These are phyloP conservation scores for Brachionus calyciflorus DNA, from an alignment of 1,140 invertebrate species.

Conservation along the genomic window DNA sequence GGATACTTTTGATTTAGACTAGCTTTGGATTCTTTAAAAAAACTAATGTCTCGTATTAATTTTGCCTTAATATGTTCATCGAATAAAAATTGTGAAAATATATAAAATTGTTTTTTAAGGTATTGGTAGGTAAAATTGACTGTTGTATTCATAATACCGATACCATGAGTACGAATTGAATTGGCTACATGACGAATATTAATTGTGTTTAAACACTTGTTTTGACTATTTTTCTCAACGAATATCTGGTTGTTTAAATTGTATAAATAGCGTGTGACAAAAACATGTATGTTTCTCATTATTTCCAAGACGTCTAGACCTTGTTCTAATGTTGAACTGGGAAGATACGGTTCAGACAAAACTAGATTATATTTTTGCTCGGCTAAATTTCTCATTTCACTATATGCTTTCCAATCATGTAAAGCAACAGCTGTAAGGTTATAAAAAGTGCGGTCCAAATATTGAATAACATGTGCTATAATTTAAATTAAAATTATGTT, in stretches of 20 bases:
- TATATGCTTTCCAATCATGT: constrained; percentile 95
- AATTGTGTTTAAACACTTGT: constrained; percentile 92
- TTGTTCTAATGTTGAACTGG: constrained; percentile 91
- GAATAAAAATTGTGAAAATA: constrained; percentile 94
- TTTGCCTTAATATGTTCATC: constrained; percentile 97
- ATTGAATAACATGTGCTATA: constrained; percentile 75
- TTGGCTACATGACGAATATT: constrained; percentile 92
- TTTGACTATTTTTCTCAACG: constrained; percentile 82
- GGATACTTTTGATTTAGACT: constrained; percentile 65
- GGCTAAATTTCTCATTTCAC: constrained; percentile 89
- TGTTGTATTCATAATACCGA: constrained; percentile 94
- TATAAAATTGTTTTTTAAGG: constrained; percentile 84
- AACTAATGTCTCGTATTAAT: constrained; percentile 81
- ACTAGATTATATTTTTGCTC: constrained; percentile 76
- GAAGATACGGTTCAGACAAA: constrained; percentile 83
- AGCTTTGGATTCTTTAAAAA: constrained; percentile 67
- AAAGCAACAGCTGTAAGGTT: constrained; percentile 93
- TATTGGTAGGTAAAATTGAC: constrained; percentile 78
- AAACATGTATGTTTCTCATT: constrained; percentile 92
- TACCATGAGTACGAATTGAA: constrained; percentile 93
- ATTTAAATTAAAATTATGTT: constrained; percentile 19
- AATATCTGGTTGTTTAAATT: constrained; percentile 97
- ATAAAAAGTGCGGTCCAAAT: constrained; percentile 91
- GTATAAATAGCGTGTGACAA: constrained; percentile 88
- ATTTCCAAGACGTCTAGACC: constrained; percentile 96